Percentiles rank a stretch among this genome's conserved stretches.
Evolutionary conservation across 2,888 invertebrate genomes (phyloP).

Genomic region (Pseudococcus longispinus): DNA sequence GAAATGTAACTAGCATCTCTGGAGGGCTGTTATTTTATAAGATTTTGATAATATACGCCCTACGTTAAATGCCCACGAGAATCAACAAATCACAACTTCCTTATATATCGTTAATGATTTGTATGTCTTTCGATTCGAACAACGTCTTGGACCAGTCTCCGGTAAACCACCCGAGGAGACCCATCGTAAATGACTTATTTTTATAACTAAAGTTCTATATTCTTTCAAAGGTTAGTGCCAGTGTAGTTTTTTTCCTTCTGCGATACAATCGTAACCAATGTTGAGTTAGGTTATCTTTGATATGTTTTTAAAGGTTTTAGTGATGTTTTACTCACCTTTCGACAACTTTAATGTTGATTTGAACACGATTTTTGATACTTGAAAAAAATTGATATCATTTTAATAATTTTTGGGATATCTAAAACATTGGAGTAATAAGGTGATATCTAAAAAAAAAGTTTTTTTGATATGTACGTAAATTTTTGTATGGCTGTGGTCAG

Average conservation of each 20-base stretch:
- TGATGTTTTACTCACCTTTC: too few species aligned
- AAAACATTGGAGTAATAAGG: too few species aligned
- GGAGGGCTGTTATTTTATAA: constrained; percentile 39
- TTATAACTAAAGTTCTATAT: not conserved
- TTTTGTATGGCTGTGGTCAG: too few species aligned
- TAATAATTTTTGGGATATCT: too few species aligned
- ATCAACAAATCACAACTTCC: constrained; percentile 32
- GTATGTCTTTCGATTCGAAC: constrained; percentile 8
- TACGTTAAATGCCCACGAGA: constrained; percentile 36
- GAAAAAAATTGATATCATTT: too few species aligned
- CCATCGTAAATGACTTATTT: not conserved
- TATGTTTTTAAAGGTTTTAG: too few species aligned
- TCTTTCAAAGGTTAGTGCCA: not conserved
- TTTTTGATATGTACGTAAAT: too few species aligned
- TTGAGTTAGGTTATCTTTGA: too few species aligned
- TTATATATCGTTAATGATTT: constrained; percentile 18
- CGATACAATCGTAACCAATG: too few species aligned
- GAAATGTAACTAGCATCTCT: constrained; percentile 29
- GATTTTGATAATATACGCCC: constrained; percentile 39
- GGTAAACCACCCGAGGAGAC: not conserved
- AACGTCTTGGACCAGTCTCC: not conserved
- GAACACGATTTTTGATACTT: too few species aligned
- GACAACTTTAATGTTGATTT: too few species aligned
- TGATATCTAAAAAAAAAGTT: too few species aligned
- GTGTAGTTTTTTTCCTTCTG: not conserved